Evolutionary conservation across 2,888 invertebrate genomes (phyloP), one percentile per base, ranked within the genome.

Genomic region (Cylloceria caligata): DNA sequence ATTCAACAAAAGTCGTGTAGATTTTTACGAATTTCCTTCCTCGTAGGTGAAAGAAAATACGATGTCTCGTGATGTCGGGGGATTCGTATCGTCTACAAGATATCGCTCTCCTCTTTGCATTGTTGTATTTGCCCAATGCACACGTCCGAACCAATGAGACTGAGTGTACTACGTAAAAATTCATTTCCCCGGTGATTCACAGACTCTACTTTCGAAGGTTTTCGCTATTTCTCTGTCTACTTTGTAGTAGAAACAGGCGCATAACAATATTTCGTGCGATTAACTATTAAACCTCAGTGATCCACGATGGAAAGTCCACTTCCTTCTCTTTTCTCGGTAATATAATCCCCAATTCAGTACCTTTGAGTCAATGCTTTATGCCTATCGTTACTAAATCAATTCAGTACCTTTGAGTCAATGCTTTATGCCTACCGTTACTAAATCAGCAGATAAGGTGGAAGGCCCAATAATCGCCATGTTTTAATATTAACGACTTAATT

Each of bases 91-190:
- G 45, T 16, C 34, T 4, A 13, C 64, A 42, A 65, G 52, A 65
- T 74, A 73, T 16, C n/a, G 62, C 62, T 57, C 9, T 1, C 9
- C 21, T 19, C 30, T n/a, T 19, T n/a, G 13, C 4, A 1, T 11
- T 3, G 1, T 42, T 5, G 42, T 9, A 5, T 6, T 9, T 24
- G 30, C 16, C n/a, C 16, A 27, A 24, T n/a, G 16, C 36, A 7
- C 49, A 49, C 9, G 49, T 55, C 11, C 49, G 42, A 72, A 67
- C 52, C 76, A 72, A 81, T 81, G 68, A 77, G 49, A 52, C 72
- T 72, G 76, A 77, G 81, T 81, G 76, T 67, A 77, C 42, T 24
- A 34, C 42, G 42, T 69, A 55, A 77, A 81, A 72, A 81, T 81
- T 76, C 65, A 81, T 76, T 60, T 55, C 81, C 52, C 45, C 42